Evolutionary conservation across 2,113 vertebrate genomes (phyloP).

Genomic region (Furnarius figulus): DNA sequence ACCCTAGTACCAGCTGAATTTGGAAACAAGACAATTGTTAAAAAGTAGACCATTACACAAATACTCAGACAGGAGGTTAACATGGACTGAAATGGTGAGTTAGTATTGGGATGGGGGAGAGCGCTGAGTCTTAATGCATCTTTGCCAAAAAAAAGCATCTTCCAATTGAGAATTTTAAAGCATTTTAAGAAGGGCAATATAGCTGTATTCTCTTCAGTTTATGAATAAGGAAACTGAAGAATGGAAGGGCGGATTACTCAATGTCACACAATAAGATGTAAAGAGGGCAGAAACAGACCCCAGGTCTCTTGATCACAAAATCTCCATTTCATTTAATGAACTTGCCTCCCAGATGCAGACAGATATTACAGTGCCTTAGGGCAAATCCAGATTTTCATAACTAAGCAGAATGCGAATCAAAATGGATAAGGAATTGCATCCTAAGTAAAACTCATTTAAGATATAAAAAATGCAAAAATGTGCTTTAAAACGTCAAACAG

Average conservation of each 20-base stretch:
- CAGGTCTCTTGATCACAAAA: conserved; percentile 8
- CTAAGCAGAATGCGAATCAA: conserved; percentile 18
- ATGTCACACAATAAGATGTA: neutral
- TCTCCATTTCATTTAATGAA: conserved; percentile 15
- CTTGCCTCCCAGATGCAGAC: conserved; percentile 7
- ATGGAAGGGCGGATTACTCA: neutral
- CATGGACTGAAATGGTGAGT: neutral
- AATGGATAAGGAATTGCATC: conserved; percentile 34
- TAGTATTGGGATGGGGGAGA: neutral
- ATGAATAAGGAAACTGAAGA: neutral
- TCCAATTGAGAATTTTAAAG: neutral
- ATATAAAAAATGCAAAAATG: conserved; percentile 24
- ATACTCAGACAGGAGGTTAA: neutral
- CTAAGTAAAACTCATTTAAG: conserved; percentile 22
- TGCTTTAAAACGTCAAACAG: neutral
- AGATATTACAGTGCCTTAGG: neutral
- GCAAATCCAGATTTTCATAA: conserved; percentile 39
- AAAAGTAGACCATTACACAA: neutral
- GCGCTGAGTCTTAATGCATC: fast-evolving
- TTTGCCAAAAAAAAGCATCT: neutral
- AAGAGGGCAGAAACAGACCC: neutral
- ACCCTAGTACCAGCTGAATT: neutral
- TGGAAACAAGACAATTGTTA: neutral
- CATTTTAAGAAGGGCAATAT: neutral
- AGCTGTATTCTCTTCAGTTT: neutral